Percentiles rank a stretch among this genome's conserved stretches.
phyloP scores from a whole-genome alignment of 2,113 vertebrate genomes.

The Dissostichus mawsoni region DNA sequence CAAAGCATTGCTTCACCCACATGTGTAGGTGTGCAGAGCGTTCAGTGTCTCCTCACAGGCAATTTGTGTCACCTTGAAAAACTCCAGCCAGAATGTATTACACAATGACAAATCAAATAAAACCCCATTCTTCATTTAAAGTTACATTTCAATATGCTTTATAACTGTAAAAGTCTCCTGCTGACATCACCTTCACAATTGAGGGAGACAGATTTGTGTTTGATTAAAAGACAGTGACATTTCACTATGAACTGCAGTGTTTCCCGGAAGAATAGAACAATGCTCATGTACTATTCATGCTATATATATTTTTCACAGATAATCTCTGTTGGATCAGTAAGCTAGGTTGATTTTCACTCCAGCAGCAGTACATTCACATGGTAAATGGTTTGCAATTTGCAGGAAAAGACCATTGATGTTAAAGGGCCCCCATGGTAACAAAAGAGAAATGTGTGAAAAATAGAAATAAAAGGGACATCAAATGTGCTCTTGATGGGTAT shows the following conservation, averaged over 20 bases:
- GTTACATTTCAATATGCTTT: neutral
- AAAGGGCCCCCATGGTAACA: constrained; percentile 11
- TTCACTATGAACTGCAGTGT: neutral
- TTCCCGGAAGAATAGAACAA: neutral
- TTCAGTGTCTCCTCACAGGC: neutral
- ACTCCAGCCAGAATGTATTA: neutral
- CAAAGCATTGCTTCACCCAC: neutral
- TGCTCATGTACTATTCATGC: constrained; percentile 48
- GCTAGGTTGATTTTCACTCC: constrained; percentile 23
- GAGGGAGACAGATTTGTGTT: constrained; percentile 3
- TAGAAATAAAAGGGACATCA: neutral
- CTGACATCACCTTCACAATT: neutral
- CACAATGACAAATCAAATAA: neutral
- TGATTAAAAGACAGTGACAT: constrained; percentile 34
- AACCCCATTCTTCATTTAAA: neutral
- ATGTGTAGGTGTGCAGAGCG: neutral
- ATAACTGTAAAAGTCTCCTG: neutral
- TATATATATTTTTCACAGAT: constrained; percentile 21
- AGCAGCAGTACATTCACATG: neutral
- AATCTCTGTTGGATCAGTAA: constrained; percentile 32
- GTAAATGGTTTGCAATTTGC: constrained; percentile 38
- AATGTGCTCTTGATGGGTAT: constrained; percentile 16
- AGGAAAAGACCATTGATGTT: constrained; percentile 25
- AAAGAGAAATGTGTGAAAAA: neutral
- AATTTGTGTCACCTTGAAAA: neutral